Percentiles rank a stretch among this genome's conserved stretches.
These are phyloP conservation scores for Antennarius maculatus DNA, from an alignment of 2,797 vertebrate genomes.

Conservation along the genomic window DNA sequence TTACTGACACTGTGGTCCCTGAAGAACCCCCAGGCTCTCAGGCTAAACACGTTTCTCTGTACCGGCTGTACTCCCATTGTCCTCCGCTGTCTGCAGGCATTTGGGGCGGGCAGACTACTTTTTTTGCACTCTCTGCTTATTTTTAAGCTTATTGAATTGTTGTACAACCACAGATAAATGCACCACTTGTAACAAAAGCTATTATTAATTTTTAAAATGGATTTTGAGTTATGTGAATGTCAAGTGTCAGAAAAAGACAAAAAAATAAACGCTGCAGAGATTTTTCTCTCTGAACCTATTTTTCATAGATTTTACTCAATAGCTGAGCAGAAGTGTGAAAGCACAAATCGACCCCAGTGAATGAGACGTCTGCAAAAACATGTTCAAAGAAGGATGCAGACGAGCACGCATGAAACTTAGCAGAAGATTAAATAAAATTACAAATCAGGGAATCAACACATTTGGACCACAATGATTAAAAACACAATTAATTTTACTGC, in stretches of 20 bases:
- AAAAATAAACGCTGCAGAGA: neutral
- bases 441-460: neutral
- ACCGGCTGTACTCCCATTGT: conserved; percentile 48
- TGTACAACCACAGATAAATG: conserved; percentile 9
- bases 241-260: neutral
- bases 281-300: neutral
- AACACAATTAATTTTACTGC: neutral
- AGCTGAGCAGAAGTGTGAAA: neutral
- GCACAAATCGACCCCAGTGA: neutral
- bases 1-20: conserved; percentile 67
- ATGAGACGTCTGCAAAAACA: neutral
- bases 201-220: neutral
- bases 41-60: conserved; percentile 64
- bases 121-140: neutral
- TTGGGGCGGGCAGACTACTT: conserved; percentile 24
- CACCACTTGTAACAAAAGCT: conserved; percentile 2
- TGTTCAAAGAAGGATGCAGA: neutral
- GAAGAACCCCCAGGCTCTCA: conserved; percentile 53
- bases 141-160: conserved; percentile 3
- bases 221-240: conserved; percentile 6
- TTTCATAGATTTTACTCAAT: neutral
- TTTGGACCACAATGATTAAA: neutral
- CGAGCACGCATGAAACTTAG: neutral
- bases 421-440: neutral
- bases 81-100: conserved; percentile 50